Conservation (phyloP, 2,888 invertebrate genomes). For the Odontocerum albicorne region DNA sequence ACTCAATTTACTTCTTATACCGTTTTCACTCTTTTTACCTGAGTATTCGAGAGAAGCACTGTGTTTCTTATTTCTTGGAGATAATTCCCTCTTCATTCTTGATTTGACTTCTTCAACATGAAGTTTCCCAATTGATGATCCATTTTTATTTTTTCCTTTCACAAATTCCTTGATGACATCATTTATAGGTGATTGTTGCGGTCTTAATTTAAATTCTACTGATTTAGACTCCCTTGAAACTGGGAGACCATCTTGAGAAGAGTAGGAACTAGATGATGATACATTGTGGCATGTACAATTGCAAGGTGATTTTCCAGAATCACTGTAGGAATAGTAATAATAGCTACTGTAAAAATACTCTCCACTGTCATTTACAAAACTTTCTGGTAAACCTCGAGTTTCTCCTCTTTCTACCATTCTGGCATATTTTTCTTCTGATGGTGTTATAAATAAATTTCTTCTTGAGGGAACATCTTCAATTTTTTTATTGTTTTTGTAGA, state of each 20-base stretch:
- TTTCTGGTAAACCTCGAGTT: background rate
- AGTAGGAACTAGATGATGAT: constrained; percentile 9
- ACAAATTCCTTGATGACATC: background rate
- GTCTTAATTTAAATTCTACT: constrained; percentile 3
- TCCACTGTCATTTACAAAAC: background rate
- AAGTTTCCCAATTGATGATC: background rate
- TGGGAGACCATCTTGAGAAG: constrained; percentile 13
- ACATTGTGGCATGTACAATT: background rate
- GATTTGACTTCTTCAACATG: no score
- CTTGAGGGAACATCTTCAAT: background rate
- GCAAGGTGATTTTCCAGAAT: no score
- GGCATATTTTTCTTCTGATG: constrained; percentile 9
- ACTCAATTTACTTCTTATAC: no score
- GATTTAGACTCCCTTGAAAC: constrained; percentile 16
- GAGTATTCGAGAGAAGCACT: no score
- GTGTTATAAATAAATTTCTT: background rate
- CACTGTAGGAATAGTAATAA: background rate
- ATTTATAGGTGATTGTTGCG: background rate
- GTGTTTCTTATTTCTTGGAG: no score
- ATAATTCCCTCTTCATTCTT: no score
- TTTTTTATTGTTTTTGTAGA: background rate
- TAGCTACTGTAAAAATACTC: background rate
- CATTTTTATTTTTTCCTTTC: background rate
- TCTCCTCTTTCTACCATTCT: background rate
- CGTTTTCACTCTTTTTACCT: no score